phyloP scores from a whole-genome alignment of 2,113 vertebrate species.

The Barnardius zonarius region DNA sequence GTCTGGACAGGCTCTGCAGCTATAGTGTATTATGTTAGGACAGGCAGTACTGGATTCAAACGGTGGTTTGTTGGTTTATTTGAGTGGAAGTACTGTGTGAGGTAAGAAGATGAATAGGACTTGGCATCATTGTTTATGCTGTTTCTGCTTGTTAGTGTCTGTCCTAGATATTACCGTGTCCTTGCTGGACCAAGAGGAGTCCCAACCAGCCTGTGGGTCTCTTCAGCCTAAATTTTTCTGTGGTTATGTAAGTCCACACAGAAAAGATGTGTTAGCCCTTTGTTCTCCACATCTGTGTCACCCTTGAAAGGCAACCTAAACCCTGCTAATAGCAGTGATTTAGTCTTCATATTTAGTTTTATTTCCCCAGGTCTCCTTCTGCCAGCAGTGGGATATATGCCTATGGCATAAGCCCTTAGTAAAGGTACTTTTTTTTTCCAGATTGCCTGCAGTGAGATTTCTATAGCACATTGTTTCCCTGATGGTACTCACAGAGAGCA shows the following conservation, averaged over 20 bases:
- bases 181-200: neutral
- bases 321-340: neutral
- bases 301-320: neutral
- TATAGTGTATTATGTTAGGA: neutral
- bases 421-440: neutral
- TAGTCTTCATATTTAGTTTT: neutral
- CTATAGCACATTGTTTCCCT: neutral
- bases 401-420: neutral
- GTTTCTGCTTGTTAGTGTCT: neutral
- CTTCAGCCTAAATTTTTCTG: neutral
- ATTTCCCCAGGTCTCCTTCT: neutral
- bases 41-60: neutral
- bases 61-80: neutral
- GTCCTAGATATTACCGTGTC: neutral
- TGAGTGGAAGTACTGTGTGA: neutral
- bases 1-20: neutral
- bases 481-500: neutral
- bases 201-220: neutral
- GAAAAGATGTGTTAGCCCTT: neutral
- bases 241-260: neutral
- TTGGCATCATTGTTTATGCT: neutral
- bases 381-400: neutral
- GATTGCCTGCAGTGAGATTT: neutral
- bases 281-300: neutral
- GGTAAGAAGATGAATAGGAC: neutral